Evolutionary conservation across 2,888 invertebrate genomes (phyloP), one percentile per base, ranked within the genome.

Genomic region (Dorcus parallelipipedus): DNA sequence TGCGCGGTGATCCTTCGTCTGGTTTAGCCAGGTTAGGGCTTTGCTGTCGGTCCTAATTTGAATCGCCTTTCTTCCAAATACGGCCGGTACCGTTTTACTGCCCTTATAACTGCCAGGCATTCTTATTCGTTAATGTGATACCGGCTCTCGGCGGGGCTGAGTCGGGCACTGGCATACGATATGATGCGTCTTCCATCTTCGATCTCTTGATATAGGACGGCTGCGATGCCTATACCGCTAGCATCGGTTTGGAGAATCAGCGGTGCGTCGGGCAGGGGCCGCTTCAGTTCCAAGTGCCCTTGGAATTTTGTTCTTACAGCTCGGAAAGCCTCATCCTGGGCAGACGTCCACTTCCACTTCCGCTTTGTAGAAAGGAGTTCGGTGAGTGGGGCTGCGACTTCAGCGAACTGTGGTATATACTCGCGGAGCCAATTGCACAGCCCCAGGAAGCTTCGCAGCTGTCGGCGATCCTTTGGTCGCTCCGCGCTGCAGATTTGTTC

Each of bases 61-160:
- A 70, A 69, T 2, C n/a, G 61, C 2, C 51, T 49, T 10, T 65
- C 68, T 40, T 67, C 66, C 10, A 69, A 53, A 39, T 64, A 66
- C 0, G 63, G 65, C 0, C 67, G 58, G 47, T 65, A 70, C 3
- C 59, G 56, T 23, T 65, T 63, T 6, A 65, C 49, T 2, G 64
- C 68, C 69, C 66, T 70, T 6, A 70, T 54, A 0, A 66, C 60
- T 0, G 69, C 66, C 1, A 66, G 49, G 38, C 64, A 65, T 50
- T 71, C 69, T 41, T 64, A 65, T 43, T 70, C 68, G 50, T 69
- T 71, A 2, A 60, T 56, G 53, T 71, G 69, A 48, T 66, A 69
- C 0, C 49, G 42, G 14, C 43, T 14, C 39, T 68, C 63, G 0
- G 57, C 17, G 1, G 39, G 41, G 4, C 17, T 60, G 3, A 68